A percentile compares a stretch with the other conserved stretches of the same genome.
phyloP scores from a whole-genome alignment of 2,113 vertebrate species.

The Tonatia bakeri region DNA sequence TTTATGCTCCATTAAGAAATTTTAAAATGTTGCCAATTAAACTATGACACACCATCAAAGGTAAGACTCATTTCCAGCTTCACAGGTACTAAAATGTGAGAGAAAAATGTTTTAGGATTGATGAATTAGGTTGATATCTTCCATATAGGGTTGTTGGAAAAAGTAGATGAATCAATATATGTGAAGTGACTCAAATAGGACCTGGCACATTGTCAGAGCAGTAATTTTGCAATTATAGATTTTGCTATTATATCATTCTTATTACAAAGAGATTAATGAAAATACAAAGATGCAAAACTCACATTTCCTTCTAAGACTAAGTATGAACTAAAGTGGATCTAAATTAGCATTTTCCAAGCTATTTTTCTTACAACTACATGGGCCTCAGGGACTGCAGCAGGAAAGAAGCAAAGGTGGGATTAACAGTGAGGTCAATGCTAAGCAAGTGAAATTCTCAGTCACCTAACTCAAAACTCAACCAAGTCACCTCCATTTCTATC shows the following conservation, averaged over 20 bases:
- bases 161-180: neutral
- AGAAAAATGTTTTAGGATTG: neutral
- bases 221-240: neutral
- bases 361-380: neutral
- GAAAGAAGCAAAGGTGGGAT: neutral
- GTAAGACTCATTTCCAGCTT: neutral
- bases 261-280: slow-evolving; percentile 28
- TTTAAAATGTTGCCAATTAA: slow-evolving; percentile 3
- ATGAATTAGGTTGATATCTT: neutral
- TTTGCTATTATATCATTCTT: neutral
- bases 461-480: neutral
- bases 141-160: neutral
- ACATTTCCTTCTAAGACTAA: neutral
- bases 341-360: neutral
- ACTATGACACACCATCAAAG: neutral
- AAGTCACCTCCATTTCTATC: neutral
- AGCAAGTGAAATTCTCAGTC: neutral
- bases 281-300: neutral
- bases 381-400: neutral
- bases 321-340: neutral
- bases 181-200: neutral
- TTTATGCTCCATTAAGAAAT: slow-evolving; percentile 7
- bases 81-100: neutral
- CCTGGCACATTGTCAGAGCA: neutral
- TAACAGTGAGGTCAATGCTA: neutral